A percentile compares a stretch with the other conserved stretches of the same genome.
These are phyloP conservation scores for Pammene fasciana DNA, from an alignment of 2,888 invertebrate species.

Conservation along the genomic window DNA sequence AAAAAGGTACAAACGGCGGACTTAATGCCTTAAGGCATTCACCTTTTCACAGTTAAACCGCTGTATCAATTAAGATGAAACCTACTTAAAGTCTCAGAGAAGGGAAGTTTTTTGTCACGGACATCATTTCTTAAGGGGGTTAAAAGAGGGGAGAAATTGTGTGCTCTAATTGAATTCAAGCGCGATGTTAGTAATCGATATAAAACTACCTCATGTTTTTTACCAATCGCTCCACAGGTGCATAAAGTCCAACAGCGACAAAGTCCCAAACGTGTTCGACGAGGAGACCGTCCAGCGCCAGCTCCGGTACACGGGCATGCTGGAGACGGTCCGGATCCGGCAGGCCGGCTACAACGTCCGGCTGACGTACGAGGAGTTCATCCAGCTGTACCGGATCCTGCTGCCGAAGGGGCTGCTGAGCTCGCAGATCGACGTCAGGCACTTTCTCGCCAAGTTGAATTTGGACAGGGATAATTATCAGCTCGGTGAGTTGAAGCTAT, in stretches of 20 bases:
- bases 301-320: constrained; percentile 97
- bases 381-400: constrained; percentile 95
- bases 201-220: not conserved
- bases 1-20: no score
- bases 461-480: constrained; percentile 96
- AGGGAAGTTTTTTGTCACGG: no score
- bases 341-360: constrained; percentile 98
- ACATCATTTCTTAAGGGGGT: no score
- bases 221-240: constrained; percentile 82
- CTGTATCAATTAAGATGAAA: no score
- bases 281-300: constrained; percentile 95
- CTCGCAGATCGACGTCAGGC: constrained; percentile 92
- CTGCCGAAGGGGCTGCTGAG: constrained; percentile 93
- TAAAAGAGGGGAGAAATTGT: no score
- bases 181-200: no score
- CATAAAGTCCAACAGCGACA: constrained; percentile 97
- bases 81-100: no score
- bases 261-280: constrained; percentile 96
- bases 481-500: constrained; percentile 80
- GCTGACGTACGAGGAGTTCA: constrained; percentile 96
- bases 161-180: no score
- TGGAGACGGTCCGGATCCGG: constrained; percentile 96
- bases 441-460: constrained; percentile 92
- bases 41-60: no score
- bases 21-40: no score